phyloP scores from a whole-genome alignment of 2,888 invertebrate genomes.

The Eurytoma adleriae region DNA sequence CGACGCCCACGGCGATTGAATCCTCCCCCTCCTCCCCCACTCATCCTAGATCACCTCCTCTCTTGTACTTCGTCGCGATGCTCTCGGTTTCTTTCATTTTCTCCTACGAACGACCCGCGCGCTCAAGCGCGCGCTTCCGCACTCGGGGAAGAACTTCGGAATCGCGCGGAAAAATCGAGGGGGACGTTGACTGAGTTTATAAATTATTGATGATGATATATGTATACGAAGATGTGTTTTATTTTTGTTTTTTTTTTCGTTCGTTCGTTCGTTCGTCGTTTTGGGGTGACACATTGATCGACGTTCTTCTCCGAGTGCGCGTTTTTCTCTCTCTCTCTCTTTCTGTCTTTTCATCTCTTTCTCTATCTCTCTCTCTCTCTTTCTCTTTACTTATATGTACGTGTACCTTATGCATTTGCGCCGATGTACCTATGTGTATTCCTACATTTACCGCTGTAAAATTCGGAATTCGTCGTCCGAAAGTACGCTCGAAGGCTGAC shows the following conservation, averaged over 20 bases:
- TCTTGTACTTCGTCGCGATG: neutral
- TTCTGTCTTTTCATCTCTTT: slow-evolving; percentile 20
- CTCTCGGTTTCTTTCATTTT: slow-evolving; percentile 5
- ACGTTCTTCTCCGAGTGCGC: no score
- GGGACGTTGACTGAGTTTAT: no score
- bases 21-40: neutral
- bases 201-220: no score
- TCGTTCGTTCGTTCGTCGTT: no score
- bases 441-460: slow-evolving; percentile 35
- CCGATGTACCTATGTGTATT: slow-evolving; percentile 47
- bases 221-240: no score
- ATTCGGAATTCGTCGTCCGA: slow-evolving; percentile 48
- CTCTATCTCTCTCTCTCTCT: neutral
- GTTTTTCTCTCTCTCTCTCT: slow-evolving; percentile 2
- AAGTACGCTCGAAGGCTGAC: slow-evolving; percentile 54
- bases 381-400: slow-evolving; percentile 7
- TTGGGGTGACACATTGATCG: no score
- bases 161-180: no score
- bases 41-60: neutral
- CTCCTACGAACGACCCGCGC: neutral
- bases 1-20: slow-evolving; percentile 57
- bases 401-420: slow-evolving; percentile 38
- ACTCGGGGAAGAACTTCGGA: no score
- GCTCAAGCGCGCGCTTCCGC: no score
- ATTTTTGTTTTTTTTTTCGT: no score